Conservation (phyloP, 2,113 vertebrate genomes). For the Nothocercus nigrocapillus region DNA sequence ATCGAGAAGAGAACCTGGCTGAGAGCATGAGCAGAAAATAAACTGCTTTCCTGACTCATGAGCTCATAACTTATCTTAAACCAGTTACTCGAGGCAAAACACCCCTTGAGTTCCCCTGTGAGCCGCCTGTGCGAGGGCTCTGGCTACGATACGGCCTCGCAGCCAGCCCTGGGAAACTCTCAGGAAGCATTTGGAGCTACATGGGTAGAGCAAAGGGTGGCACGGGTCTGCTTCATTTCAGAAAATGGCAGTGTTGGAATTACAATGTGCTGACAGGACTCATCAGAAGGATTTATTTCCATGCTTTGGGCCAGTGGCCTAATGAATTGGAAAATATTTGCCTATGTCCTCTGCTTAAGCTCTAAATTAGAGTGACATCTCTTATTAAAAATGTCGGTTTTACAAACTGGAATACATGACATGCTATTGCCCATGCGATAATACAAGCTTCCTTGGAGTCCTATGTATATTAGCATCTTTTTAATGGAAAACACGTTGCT, state of each 20-base stretch:
- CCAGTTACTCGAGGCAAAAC: slow-evolving; percentile 46
- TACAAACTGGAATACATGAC: slow-evolving; percentile 65
- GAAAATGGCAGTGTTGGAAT: slow-evolving; percentile 74
- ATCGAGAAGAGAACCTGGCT: background rate
- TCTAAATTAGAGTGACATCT: slow-evolving; percentile 77
- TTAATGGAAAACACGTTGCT: background rate
- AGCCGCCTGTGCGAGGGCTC: background rate
- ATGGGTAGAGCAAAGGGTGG: slow-evolving; percentile 57
- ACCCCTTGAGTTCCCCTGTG: background rate
- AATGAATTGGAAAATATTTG: slow-evolving; percentile 83
- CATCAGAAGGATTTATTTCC: slow-evolving; percentile 82
- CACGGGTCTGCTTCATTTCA: slow-evolving; percentile 78
- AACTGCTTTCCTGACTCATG: slow-evolving; percentile 47
- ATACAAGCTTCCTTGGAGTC: slow-evolving; percentile 49
- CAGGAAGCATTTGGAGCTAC: slow-evolving; percentile 50
- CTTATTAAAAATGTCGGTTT: slow-evolving; percentile 75
- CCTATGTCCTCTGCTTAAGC: slow-evolving; percentile 68
- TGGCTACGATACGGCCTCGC: slow-evolving; percentile 35
- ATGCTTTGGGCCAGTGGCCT: slow-evolving; percentile 66
- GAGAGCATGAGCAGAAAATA: slow-evolving; percentile 49
- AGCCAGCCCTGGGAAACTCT: slow-evolving; percentile 50
- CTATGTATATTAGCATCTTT: background rate
- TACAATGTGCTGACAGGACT: slow-evolving; percentile 78
- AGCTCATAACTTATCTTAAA: slow-evolving; percentile 63
- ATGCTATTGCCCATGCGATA: slow-evolving; percentile 62